Evolutionary conservation across 2,888 invertebrate genomes (phyloP).

Genomic region (Anarsia innoxiella): DNA sequence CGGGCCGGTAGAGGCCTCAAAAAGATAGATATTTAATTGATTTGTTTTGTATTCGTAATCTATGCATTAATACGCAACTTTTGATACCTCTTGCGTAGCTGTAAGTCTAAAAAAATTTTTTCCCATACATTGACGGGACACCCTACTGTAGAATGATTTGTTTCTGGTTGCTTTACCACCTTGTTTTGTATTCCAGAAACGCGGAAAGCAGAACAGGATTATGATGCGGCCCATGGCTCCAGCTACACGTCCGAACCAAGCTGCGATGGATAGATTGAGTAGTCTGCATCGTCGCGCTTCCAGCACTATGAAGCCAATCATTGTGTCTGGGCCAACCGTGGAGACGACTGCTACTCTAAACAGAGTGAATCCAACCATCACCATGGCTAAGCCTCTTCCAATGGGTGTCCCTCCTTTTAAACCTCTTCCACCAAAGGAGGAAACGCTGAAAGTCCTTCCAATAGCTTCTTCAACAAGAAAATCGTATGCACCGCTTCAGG

Average conservation of each 20-base stretch:
- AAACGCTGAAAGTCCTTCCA: constrained; percentile 72
- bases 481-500: constrained; percentile 48
- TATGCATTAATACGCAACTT: too few relatives aligned
- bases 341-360: constrained; percentile 31
- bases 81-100: too few relatives aligned
- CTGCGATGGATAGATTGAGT: constrained; percentile 56
- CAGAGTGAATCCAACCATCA: constrained; percentile 37
- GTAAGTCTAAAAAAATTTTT: too few relatives aligned
- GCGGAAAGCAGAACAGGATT: constrained; percentile 66
- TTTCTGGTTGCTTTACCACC: not conserved
- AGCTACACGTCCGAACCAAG: constrained; percentile 44
- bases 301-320: constrained; percentile 56
- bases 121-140: too few relatives aligned
- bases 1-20: too few relatives aligned
- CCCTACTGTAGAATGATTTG: too few relatives aligned
- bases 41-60: too few relatives aligned
- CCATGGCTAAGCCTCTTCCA: constrained; percentile 72
- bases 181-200: constrained; percentile 58
- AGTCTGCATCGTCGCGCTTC: constrained; percentile 45
- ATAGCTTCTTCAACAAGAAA: constrained; percentile 50
- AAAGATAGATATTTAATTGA: too few relatives aligned
- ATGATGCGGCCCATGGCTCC: constrained; percentile 60
- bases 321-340: constrained; percentile 43
- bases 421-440: constrained; percentile 80
- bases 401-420: constrained; percentile 85